phyloP scores from a whole-genome alignment of 30 jellyfish, hydroid and myxozoan species.

The Phacellophora camtschatica region DNA sequence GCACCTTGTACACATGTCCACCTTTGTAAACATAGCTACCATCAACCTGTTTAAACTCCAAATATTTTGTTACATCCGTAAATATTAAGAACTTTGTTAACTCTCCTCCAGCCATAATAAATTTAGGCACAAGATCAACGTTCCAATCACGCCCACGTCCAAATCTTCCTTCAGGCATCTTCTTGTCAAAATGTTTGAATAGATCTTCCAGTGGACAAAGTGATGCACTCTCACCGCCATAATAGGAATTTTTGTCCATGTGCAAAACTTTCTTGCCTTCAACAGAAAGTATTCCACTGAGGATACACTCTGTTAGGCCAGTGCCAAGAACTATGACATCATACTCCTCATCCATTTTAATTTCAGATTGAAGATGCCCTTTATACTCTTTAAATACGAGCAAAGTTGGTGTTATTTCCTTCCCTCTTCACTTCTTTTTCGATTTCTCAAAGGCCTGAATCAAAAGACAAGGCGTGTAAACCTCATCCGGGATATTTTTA shows the following conservation, averaged over 20 bases:
- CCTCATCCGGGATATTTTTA: conserved; percentile 59
- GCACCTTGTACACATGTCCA: conserved; percentile 94
- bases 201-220: conserved; percentile 90
- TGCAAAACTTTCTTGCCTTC: conserved; percentile 97
- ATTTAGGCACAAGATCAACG: conserved; percentile 94
- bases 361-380: too few relatives aligned
- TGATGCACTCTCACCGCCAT: conserved; percentile 99
- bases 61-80: conserved; percentile 96
- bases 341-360: conserved; percentile 95
- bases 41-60: conserved; percentile 94
- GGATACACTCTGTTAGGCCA: conserved; percentile 97
- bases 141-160: conserved; percentile 99
- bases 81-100: conserved; percentile 78
- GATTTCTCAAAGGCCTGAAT: not conserved
- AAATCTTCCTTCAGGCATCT: conserved; percentile 73
- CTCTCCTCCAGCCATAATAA: conserved; percentile 98
- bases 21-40: conserved; percentile 97
- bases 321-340: conserved; percentile 97
- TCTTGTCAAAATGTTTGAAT: conserved; percentile 74
- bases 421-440: too few relatives aligned
- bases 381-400: too few relatives aligned
- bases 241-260: conserved; percentile 97
- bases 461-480: conserved; percentile 56
- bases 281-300: conserved; percentile 97
- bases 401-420: too few relatives aligned